Evolutionary conservation across 2,888 invertebrate species (phyloP), one percentile per base, ranked within the genome.

Genomic region (Morpho helenor): DNA sequence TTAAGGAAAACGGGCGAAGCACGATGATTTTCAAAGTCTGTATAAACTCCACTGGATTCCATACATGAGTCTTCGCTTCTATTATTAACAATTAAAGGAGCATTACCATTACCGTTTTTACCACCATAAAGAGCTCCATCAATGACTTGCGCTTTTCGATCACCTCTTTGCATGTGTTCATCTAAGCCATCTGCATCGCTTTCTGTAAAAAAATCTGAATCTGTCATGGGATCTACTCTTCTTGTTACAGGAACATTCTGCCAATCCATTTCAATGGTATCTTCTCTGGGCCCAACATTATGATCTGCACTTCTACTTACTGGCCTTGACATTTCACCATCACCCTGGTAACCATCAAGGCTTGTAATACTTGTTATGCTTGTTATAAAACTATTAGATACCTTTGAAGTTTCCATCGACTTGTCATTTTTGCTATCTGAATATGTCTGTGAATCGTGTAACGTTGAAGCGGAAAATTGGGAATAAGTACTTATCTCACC

Each of bases 341-440:
- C 96, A 8, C 97, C 97, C 85, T 97, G 97, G 84, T 97, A 98
- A 47, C 98, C 98, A 81, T 98, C 98, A 67, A 97, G 91, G 82
- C 97, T 98, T 40, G 96, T 96, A 62, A 96, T 96, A 76, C 97
- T 96, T n/a, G 96, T 96, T 16, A 96, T 95, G 74, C 96, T 96
- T 2, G 96, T 96, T 22, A 96, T 94, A 73, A 96, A 96, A 78
- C 95, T 95, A 68, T 92, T 95, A 7, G 93, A 93, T 8, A 94
- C 93, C 82, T 94, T 94, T 48, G 92, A 93, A 23, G 91, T 92
- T 70, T 91, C 90, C 77, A 89, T 91, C 3, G 93, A 93, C 77
- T 94, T 94, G 63, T 93, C 93, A 49, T 89, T 92, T 79, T 93
- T 93, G 54, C 91, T 87, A 70, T 92, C 88, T 9, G 91, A 87